These are phyloP conservation scores for Theristicus caerulescens DNA, from an alignment of 2,113 vertebrate species.

Conservation along the genomic window DNA sequence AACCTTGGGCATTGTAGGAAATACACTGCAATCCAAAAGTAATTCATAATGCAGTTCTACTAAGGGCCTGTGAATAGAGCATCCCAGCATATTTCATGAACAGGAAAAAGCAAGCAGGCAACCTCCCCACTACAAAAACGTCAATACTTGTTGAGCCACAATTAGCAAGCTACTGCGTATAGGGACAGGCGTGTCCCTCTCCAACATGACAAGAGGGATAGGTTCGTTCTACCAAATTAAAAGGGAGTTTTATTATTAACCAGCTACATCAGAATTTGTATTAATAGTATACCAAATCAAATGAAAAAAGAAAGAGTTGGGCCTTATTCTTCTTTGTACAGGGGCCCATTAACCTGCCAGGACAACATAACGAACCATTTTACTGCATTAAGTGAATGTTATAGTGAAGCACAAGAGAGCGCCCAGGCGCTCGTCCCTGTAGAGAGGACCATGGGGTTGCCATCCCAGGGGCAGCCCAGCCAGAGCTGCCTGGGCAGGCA, in stretches of 20 bases:
- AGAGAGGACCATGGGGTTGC: background rate
- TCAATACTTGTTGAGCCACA: background rate
- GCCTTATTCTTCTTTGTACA: background rate
- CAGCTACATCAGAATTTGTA: background rate
- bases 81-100: background rate
- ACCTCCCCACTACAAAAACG: background rate
- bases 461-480: background rate
- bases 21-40: background rate
- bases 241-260: background rate
- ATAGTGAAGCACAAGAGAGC: background rate
- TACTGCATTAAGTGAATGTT: fast-evolving
- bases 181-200: background rate
- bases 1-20: conserved; percentile 33
- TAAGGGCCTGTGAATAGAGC: background rate
- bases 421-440: fast-evolving
- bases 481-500: background rate
- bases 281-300: background rate
- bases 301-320: background rate
- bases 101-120: background rate
- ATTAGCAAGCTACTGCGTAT: background rate
- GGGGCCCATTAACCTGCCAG: background rate
- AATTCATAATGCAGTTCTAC: conserved; percentile 10
- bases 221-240: background rate
- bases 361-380: background rate
- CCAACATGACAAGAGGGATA: too few relatives aligned